Percentiles rank a stretch among this genome's conserved stretches.
Evolutionary conservation across 2,888 invertebrate species (phyloP).

Genomic region (Cheilosia variabilis): DNA sequence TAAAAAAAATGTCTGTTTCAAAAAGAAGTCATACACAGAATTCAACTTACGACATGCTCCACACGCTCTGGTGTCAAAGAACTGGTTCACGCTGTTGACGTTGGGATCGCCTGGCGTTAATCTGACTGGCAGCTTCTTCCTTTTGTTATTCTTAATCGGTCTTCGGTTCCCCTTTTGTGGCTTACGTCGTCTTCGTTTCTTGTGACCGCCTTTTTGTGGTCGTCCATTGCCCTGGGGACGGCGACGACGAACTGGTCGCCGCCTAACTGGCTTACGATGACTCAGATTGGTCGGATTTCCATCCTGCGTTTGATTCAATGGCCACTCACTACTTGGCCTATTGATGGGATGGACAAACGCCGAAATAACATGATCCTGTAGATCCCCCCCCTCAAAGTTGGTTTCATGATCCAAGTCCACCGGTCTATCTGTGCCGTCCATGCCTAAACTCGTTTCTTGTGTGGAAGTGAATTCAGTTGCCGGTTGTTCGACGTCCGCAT

Average conservation of each 20-base stretch:
- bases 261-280: constrained; percentile 17
- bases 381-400: constrained; percentile 6
- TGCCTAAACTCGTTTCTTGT: background rate
- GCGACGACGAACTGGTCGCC: constrained; percentile 28
- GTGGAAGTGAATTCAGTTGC: background rate
- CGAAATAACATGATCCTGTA: constrained; percentile 28
- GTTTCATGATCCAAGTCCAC: constrained; percentile 7
- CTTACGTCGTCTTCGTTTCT: constrained; percentile 30
- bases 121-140: constrained; percentile 10
- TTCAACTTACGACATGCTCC: constrained; percentile 52
- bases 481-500: background rate
- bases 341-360: constrained; percentile 65
- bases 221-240: constrained; percentile 34
- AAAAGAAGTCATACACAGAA: background rate
- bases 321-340: constrained; percentile 59
- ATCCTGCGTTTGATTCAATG: constrained; percentile 27
- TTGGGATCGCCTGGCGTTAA: background rate
- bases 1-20: background rate
- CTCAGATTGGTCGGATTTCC: constrained; percentile 9
- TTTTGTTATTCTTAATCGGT: constrained; percentile 25
- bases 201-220: constrained; percentile 21
- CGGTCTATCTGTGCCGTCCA: background rate
- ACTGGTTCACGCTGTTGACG: background rate
- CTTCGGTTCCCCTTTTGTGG: constrained; percentile 15
- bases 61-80: constrained; percentile 12